Conservation (phyloP, 2,888 invertebrate species). For the Theretra japonica region DNA sequence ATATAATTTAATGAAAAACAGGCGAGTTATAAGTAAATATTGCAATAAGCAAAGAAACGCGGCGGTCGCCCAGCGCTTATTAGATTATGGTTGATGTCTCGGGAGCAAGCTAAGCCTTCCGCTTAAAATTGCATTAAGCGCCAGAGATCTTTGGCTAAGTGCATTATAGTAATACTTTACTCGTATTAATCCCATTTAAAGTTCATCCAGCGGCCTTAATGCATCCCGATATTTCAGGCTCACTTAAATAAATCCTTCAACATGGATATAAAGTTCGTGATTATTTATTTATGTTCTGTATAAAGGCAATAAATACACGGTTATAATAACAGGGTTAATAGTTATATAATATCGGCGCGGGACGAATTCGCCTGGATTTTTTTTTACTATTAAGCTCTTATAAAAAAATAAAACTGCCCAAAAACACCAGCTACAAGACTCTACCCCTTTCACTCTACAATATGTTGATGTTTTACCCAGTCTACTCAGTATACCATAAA, state of each 20-base stretch:
- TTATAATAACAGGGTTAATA: too few species aligned
- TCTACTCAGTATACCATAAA: too few species aligned
- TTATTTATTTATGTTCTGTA: neutral
- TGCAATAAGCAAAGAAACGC: neutral
- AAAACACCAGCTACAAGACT: too few species aligned
- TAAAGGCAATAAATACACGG: too few species aligned
- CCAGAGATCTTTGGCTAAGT: neutral
- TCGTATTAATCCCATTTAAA: neutral
- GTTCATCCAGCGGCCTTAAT: neutral
- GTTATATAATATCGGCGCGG: too few species aligned
- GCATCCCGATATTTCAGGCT: neutral
- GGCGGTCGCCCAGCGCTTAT: neutral
- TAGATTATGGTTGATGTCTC: constrained; percentile 2
- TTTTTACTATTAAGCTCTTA: too few species aligned
- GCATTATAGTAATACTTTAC: neutral
- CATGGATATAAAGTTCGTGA: neutral
- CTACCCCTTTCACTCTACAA: too few species aligned
- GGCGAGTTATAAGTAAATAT: too few species aligned
- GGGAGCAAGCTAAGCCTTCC: neutral
- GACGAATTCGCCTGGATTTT: too few species aligned
- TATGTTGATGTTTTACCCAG: too few species aligned
- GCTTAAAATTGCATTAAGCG: neutral
- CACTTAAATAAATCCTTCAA: neutral
- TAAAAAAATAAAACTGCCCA: too few species aligned
- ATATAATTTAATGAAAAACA: too few species aligned